Base-by-base conservation (phyloP, 2,113 vertebrate genomes). In the Gallinago paraguaiae region DNA sequence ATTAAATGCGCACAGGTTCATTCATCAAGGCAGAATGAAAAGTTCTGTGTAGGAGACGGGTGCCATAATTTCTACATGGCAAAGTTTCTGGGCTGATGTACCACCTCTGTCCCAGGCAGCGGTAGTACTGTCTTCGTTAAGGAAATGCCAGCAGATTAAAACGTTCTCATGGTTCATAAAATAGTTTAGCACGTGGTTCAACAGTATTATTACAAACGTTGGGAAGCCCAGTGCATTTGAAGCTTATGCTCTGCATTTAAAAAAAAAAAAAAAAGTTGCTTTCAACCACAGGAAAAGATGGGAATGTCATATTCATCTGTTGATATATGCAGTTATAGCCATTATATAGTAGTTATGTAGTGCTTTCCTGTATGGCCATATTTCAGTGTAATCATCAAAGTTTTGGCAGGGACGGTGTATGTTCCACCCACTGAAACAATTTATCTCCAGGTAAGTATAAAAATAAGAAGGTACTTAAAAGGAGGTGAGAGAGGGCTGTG, bases 91-190 rank as follows among this genome's bases (percentile, higher is more conserved):
- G 17, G 88, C 67, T 79, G 51, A 65, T 24, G 53, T 61, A 88
- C 80, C 60, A 68, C 31, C 53, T 90, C 50, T 90, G 75, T 68
- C 90, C 59, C 67, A 56, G 77, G 75, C 78, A 67, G 64, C 43
- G 71, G 35, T 68, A 76, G n/a, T 27, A 37, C 54, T 71, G 70
- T 50, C 72, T 57, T 61, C 37, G 48, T 61, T 79, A 76, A 80
- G 74, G 74, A 86, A 91, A 88, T 13, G 59, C 41, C 92, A 88
- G 72, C 48, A 80, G 79, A 81, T 82, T 92, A 85, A 95, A 91
- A 60, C 41, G 45, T 77, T 87, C 69, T 91, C 39, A 15, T 41
- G 53, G 70, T 50, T 95, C 79, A 77, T 67, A 60, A 90, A 84
- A 71, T 25, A 45, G 35, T 57, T 64, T 65, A 83, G 39, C 69